These are phyloP conservation scores for Saturnia pavonia DNA, from an alignment of 2,888 invertebrate genomes.

Conservation along the genomic window DNA sequence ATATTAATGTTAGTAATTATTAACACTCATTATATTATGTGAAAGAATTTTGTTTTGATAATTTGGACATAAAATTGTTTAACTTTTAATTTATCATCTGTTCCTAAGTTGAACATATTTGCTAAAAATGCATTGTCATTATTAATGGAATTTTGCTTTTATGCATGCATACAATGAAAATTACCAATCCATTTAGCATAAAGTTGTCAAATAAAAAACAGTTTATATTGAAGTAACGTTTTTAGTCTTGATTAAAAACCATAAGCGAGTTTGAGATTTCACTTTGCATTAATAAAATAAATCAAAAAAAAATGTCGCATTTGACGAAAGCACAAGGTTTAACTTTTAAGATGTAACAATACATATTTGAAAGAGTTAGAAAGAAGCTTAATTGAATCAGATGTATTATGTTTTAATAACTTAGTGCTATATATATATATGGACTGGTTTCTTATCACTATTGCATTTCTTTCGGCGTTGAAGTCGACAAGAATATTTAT, in stretches of 20 bases:
- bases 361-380: not conserved
- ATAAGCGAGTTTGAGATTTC: not conserved
- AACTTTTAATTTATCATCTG: no score
- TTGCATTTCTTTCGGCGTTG: not conserved
- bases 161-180: not conserved
- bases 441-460: no score
- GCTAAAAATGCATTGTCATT: no score
- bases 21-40: not conserved
- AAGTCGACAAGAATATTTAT: not conserved
- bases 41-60: not conserved
- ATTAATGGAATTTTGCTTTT: not conserved
- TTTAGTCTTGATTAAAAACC: not conserved
- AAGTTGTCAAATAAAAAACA: not conserved
- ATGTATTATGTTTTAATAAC: not conserved
- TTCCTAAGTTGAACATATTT: no score
- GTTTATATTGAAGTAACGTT: not conserved
- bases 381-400: not conserved
- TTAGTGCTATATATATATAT: no score
- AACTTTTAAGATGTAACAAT: not conserved
- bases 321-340: not conserved
- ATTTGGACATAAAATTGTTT: no score
- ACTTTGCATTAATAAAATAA: not conserved
- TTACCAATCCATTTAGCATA: not conserved
- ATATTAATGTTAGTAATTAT: not conserved
- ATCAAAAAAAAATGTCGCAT: not conserved